Base-by-base conservation (phyloP, 2,888 invertebrate genomes). In the Acanthoscelides obtectus region DNA sequence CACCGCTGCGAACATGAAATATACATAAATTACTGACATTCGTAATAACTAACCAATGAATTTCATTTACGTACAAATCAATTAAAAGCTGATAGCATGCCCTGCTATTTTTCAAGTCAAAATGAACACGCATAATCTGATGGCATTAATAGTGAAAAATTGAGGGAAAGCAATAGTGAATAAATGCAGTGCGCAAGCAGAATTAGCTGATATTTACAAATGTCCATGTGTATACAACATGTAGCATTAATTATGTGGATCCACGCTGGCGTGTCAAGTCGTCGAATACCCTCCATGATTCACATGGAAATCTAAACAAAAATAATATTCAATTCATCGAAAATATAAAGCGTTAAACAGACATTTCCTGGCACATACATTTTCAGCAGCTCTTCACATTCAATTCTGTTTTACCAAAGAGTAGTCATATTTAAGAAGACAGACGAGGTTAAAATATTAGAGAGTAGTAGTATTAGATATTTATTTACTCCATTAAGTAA, bases 91-190 rank as follows among this genome's bases (percentile, higher is more conserved):
- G 45, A 45, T 45, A 45, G 5, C 45, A 45, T 45, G 17, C 45
- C 45, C 45, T 45, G 45, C 45, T 45, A 45, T 45, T 45, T 45
- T 45, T 45, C 45, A 45, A 45, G 45, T 45, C 12, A 12, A 70
- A 67, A 72, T 68, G 75, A 75, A 76, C 72, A 75, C 75, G 75
- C 76, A 71, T 77, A 75, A 78, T 77, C 76, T 70, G 69, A 72
- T 67, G 76, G 76, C 75, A 77, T 77, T 75, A 75, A 77, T 77
- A 76, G 73, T 72, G 75, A 77, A 76, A 77, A 75, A 75, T 72
- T 76, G 77, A 79, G 76, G 73, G 45, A 77, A 79, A 77, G 78
- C 72, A 71, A 75, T 78, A 79, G 78, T 79, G 76, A 76, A 78
- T 75, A 74, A 75, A 75, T 72, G 73, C 70, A 45, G 45, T 45